Evolutionary conservation across 1,140 invertebrate genomes (phyloP).

Genomic region (Geopemphigus sp.): DNA sequence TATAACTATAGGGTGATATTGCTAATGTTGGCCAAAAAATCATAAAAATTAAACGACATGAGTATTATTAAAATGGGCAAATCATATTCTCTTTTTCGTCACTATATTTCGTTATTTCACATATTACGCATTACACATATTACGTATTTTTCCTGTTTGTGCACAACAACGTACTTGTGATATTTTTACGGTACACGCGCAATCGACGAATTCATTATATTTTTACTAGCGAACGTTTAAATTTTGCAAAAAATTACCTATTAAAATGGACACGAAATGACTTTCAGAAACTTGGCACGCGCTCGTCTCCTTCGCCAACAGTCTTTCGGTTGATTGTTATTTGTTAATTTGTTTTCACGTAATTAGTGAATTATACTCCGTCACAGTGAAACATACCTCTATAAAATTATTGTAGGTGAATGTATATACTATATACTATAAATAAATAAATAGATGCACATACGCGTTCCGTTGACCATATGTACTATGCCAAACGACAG

Average conservation of each 20-base stretch:
- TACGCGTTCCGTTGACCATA: neutral
- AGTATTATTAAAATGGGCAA: no score
- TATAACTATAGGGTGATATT: no score
- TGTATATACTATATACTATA: neutral
- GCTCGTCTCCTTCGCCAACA: neutral
- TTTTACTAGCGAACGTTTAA: neutral
- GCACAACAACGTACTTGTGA: neutral
- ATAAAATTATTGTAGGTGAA: neutral
- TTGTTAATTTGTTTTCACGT: slow-evolving; percentile 26
- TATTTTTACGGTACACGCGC: neutral
- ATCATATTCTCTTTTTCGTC: neutral
- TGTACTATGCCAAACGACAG: slow-evolving; percentile 10
- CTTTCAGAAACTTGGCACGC: slow-evolving; percentile 20
- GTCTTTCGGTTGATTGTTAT: slow-evolving; percentile 13
- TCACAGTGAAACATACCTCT: neutral
- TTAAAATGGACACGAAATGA: slow-evolving; percentile 9
- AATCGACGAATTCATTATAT: neutral
- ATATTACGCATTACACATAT: neutral
- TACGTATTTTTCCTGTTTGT: neutral
- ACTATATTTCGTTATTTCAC: neutral
- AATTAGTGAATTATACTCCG: slow-evolving; percentile 6
- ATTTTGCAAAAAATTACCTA: neutral
- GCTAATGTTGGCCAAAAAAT: no score
- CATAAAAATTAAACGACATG: no score
- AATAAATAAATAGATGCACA: no score